Conservation (phyloP, 2,888 invertebrate genomes). For the Nephrocerus scutellatus region DNA sequence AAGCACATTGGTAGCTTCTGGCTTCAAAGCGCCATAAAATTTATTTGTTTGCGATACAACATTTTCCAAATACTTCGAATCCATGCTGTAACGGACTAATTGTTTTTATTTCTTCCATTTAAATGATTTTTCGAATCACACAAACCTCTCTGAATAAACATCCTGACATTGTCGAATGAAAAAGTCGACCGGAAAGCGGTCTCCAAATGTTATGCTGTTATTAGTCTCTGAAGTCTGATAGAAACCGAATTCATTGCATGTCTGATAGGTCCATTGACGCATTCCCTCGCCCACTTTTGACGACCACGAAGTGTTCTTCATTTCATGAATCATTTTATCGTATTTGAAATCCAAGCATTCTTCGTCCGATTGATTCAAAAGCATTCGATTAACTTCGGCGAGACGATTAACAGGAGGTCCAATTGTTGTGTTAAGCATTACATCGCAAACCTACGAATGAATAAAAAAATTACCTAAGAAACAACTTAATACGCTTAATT, state of each 20-base stretch:
- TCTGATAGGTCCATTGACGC: constrained; percentile 91
- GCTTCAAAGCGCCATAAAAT: constrained; percentile 69
- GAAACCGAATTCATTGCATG: constrained; percentile 93
- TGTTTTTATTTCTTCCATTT: not conserved
- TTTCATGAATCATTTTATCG: constrained; percentile 61
- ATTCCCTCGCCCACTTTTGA: constrained; percentile 60
- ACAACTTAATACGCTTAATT: not conserved
- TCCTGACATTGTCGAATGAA: constrained; percentile 76
- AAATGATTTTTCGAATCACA: constrained; percentile 41
- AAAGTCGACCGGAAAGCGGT: constrained; percentile 67
- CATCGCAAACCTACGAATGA: constrained; percentile 58
- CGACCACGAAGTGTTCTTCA: constrained; percentile 63
- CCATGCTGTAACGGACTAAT: constrained; percentile 49
- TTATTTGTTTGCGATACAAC: constrained; percentile 67
- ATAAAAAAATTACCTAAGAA: constrained; percentile 7
- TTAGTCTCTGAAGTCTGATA: constrained; percentile 76
- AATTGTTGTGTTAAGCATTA: constrained; percentile 59
- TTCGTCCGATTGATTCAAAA: constrained; percentile 59
- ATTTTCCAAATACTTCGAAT: constrained; percentile 53
- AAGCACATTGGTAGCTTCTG: constrained; percentile 65
- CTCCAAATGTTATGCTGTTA: constrained; percentile 59
- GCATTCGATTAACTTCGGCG: constrained; percentile 64
- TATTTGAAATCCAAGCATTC: constrained; percentile 82
- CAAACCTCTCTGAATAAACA: constrained; percentile 71
- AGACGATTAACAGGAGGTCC: constrained; percentile 62